Evolutionary conservation across 2,113 vertebrate genomes (phyloP).

Genomic region (Cyprinus carpio): DNA sequence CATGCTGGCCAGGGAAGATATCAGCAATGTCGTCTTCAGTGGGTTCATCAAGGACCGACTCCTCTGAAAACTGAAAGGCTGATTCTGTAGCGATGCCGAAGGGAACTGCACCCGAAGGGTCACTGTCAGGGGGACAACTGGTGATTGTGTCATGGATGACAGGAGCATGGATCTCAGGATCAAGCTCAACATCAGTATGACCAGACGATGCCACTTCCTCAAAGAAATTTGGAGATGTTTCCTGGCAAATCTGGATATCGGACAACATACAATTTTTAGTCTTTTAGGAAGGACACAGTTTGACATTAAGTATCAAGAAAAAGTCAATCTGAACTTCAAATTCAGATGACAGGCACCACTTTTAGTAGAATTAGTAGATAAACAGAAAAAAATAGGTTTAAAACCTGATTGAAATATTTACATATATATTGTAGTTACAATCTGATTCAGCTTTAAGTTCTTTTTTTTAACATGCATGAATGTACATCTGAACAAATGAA

Average conservation of each 20-base stretch:
- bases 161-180: slow-evolving; percentile 73
- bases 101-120: slow-evolving; percentile 66
- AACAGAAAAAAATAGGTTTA: neutral
- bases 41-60: slow-evolving; percentile 56
- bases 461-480: neutral
- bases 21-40: slow-evolving; percentile 30
- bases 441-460: neutral
- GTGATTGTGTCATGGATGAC: slow-evolving; percentile 75
- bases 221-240: slow-evolving; percentile 69
- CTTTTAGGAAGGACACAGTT: neutral
- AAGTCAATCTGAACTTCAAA: neutral
- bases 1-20: neutral
- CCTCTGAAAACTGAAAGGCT: slow-evolving; percentile 54
- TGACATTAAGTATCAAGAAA: neutral
- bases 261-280: neutral
- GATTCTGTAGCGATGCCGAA: slow-evolving; percentile 69
- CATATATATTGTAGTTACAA: neutral
- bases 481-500: neutral
- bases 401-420: slow-evolving; percentile 1
- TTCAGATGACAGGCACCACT: neutral
- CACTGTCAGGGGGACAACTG: slow-evolving; percentile 74
- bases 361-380: neutral
- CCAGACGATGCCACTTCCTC: slow-evolving; percentile 61
- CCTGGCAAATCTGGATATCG: slow-evolving; percentile 72
- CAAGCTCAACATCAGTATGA: slow-evolving; percentile 51